Conservation (phyloP, 2,113 vertebrate genomes). For the Trogon melanurus region DNA sequence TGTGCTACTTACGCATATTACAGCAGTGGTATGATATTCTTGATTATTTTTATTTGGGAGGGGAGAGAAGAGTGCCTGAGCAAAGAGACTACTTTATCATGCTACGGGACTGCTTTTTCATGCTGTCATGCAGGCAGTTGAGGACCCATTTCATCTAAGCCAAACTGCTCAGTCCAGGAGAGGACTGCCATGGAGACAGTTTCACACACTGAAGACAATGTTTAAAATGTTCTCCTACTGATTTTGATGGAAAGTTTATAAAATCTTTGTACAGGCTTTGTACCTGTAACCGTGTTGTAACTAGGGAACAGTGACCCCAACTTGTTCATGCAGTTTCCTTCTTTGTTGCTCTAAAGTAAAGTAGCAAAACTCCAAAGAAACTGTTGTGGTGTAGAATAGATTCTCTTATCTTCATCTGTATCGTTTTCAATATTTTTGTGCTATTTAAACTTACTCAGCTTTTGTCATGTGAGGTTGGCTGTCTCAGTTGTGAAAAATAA, state of each 20-base stretch:
- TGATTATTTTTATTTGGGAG: background rate
- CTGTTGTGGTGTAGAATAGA: background rate
- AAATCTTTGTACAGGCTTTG: background rate
- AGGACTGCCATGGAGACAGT: background rate
- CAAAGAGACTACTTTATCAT: background rate
- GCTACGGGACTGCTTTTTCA: background rate
- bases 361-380: background rate
- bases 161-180: background rate
- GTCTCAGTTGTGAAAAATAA: background rate
- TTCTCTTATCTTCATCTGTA: background rate
- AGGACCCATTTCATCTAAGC: background rate
- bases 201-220: background rate
- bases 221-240: background rate
- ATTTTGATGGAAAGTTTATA: background rate
- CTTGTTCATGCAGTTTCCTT: background rate
- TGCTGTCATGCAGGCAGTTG: background rate
- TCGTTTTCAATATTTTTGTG: background rate
- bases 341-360: background rate
- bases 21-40: background rate
- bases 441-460: background rate
- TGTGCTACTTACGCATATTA: background rate
- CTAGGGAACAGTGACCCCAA: background rate
- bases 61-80: background rate
- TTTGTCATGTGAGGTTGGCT: background rate
- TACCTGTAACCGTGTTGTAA: background rate